These are phyloP conservation scores for Drosophila longiperda DNA, from an alignment of 2,888 invertebrate species.

Conservation along the genomic window DNA sequence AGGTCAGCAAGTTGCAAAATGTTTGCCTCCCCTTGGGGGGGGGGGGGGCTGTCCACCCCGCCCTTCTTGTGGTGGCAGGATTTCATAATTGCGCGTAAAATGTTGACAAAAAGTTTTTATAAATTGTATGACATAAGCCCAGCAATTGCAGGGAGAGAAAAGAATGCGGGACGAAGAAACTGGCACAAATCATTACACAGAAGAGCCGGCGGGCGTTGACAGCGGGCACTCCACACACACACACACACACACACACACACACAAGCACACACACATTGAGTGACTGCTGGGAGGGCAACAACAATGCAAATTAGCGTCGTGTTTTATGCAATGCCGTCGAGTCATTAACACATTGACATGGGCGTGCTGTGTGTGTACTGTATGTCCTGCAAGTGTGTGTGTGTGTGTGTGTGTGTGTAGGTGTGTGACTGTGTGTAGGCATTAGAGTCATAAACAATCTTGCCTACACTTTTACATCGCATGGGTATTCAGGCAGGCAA, in stretches of 20 bases:
- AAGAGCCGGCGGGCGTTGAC: slow-evolving; percentile 48
- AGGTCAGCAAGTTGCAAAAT: slow-evolving; percentile 55
- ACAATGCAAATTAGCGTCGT: slow-evolving; percentile 65
- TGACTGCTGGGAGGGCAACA: slow-evolving; percentile 20
- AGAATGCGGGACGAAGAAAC: slow-evolving; percentile 28
- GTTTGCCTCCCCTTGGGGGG: background rate
- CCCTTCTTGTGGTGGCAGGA: background rate
- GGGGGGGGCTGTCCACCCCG: too few relatives aligned
- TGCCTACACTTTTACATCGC: slow-evolving; percentile 42
- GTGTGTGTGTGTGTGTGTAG: slow-evolving; percentile 3
- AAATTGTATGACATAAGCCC: slow-evolving; percentile 65
- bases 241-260: slow-evolving; percentile 7
- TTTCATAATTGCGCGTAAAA: slow-evolving; percentile 40
- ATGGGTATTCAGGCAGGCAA: slow-evolving; percentile 11
- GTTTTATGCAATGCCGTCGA: slow-evolving; percentile 65
- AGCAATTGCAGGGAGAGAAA: background rate
- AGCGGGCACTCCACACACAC: slow-evolving; percentile 45
- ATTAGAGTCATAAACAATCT: slow-evolving; percentile 59
- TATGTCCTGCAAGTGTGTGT: slow-evolving; percentile 1
- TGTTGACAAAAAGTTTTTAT: slow-evolving; percentile 43
- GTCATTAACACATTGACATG: slow-evolving; percentile 67
- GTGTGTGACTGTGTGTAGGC: slow-evolving; percentile 26
- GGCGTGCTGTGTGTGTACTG: slow-evolving; percentile 19
- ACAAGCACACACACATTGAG: slow-evolving; percentile 1
- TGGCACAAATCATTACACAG: slow-evolving; percentile 61